Conservation (phyloP, 2,888 invertebrate genomes). For the Aspidapion aeneum region DNA sequence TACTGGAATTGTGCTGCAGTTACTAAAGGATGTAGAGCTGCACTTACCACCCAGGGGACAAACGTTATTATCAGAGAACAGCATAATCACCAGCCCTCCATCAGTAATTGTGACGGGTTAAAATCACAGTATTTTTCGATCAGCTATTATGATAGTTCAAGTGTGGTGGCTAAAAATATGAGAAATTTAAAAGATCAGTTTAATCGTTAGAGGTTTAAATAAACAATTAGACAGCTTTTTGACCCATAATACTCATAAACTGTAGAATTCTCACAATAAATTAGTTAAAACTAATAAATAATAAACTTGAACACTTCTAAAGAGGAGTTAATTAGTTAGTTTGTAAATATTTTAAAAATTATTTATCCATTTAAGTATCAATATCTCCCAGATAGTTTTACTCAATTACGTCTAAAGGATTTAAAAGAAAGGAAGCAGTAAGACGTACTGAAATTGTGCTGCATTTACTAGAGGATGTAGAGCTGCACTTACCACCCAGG, state of each 20-base stretch:
- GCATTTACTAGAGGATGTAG: conserved; percentile 32
- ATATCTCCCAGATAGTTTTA: conserved; percentile 25
- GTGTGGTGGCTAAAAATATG: too few relatives aligned
- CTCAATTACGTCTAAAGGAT: conserved; percentile 23
- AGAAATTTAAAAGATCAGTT: too few relatives aligned
- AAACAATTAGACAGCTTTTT: too few relatives aligned
- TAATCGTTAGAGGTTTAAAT: too few relatives aligned
- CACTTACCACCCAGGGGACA: conserved; percentile 32
- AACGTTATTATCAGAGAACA: conserved; percentile 31
- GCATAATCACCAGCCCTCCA: conserved; percentile 35
- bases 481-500: conserved; percentile 32
- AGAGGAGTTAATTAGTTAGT: too few relatives aligned
- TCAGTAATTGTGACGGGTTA: conserved; percentile 19
- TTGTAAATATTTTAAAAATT: too few relatives aligned
- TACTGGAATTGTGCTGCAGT: conserved; percentile 25
- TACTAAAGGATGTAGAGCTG: conserved; percentile 34
- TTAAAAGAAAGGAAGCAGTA: conserved; percentile 20
- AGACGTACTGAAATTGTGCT: conserved; percentile 25
- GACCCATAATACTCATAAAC: too few relatives aligned
- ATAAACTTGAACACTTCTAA: too few relatives aligned
- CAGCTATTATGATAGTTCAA: too few relatives aligned
- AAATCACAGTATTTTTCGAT: conserved; percentile 16
- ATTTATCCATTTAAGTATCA: conserved; percentile 34
- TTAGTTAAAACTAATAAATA: too few relatives aligned
- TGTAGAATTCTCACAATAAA: too few relatives aligned